A percentile compares a stretch with the other conserved stretches of the same genome.
Conservation (phyloP, 2,797 vertebrate species). For the Ispidina picta region DNA sequence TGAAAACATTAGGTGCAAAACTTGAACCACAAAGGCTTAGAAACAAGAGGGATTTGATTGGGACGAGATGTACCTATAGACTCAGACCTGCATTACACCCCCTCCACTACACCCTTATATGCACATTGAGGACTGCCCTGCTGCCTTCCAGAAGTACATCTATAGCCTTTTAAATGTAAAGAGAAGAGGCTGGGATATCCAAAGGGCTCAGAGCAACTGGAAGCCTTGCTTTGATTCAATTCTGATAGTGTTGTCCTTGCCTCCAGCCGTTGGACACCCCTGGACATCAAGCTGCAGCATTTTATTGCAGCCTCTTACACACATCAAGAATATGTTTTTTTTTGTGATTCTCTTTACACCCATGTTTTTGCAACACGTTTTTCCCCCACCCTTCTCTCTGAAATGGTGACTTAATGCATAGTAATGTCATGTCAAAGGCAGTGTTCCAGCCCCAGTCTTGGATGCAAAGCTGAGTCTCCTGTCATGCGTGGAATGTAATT, state of each 20-base stretch:
- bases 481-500: slow-evolving; percentile 79
- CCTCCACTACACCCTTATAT: not conserved
- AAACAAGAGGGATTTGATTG: not conserved
- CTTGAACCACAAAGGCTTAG: not conserved
- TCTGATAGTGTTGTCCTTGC: not conserved
- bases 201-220: not conserved
- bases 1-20: not conserved
- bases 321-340: not conserved
- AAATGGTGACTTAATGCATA: slow-evolving; percentile 42
- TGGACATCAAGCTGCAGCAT: not conserved
- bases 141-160: not conserved
- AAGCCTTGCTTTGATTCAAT: not conserved
- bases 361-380: not conserved
- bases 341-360: not conserved
- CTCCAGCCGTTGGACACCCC: not conserved
- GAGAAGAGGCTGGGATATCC: not conserved
- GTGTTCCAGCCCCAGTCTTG: slow-evolving; percentile 1
- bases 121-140: not conserved
- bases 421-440: slow-evolving; percentile 40
- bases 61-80: not conserved
- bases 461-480: slow-evolving; percentile 67
- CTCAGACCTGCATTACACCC: not conserved
- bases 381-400: not conserved
- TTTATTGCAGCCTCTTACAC: not conserved
- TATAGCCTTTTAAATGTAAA: not conserved